Base-by-base conservation (phyloP, 2,797 vertebrate genomes). In the Gila robusta region DNA sequence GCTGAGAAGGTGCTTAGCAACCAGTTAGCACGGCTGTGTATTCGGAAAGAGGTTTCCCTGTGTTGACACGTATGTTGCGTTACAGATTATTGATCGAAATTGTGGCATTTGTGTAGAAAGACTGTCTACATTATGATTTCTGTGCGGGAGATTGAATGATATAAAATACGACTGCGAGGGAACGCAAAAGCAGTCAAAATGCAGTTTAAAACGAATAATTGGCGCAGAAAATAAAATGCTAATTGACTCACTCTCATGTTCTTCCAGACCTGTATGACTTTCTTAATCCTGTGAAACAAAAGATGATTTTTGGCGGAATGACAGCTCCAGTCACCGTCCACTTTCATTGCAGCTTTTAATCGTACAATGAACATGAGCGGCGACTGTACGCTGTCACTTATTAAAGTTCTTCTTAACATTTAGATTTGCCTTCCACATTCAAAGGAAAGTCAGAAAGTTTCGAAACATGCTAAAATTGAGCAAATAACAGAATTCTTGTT, bases 1-100 rank as follows among this genome's bases (percentile, higher is more conserved):
- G 21, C 10, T 59, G 49, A 10, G 14, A 21, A 72, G 54, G 67
- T 28, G 67, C 67, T 23, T 71, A 73, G 81, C 80, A 82, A 82
- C 47, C 80, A 39, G 32, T 82, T 82, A 72, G 81, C 67, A 44
- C 69, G 81, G 52, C 35, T 52, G 79, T 69, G 21, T 37, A 17
- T 52, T 72, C 62, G 26, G 32, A 67, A 23, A 35, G 5, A 32
- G 62, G 64, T 47, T 70, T 37, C 28, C 37, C n/a, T 47, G 81
- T 47, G 81, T 83, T 83, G 81, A 74, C 81, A 80, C 52, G 64
- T 78, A 69, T 37, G 47, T 56, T 47, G 74, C 39, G 19, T 64
- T 66, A 37, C 37, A 71, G 47, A 39, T 66, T 86, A 28, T 64
- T 62, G 21, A 14, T 49, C 5, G 16, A 14, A 52, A 78, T 41